Conservation (phyloP, 2,113 vertebrate species). For the Brachirus orientalis region DNA sequence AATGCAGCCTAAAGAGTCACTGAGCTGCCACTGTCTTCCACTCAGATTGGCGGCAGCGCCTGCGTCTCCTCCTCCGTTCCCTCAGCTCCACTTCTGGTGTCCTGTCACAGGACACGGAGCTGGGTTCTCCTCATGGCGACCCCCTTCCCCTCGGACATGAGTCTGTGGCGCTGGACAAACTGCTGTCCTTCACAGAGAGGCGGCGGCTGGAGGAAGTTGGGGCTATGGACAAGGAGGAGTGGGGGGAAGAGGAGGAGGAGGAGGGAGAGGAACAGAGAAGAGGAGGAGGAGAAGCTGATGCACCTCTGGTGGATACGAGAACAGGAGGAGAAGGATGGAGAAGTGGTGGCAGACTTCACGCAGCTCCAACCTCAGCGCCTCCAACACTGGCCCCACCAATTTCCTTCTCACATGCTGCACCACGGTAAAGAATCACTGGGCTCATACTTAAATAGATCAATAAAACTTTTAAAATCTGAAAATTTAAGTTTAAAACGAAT, state of each 20-base stretch:
- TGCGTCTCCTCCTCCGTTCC: constrained; percentile 83
- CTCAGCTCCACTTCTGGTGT: constrained; percentile 75
- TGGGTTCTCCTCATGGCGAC: constrained; percentile 68
- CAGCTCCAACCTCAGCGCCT: constrained; percentile 22
- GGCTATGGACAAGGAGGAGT: constrained; percentile 38
- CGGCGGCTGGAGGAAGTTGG: constrained; percentile 34
- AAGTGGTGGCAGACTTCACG: neutral
- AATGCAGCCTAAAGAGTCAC: too few species aligned
- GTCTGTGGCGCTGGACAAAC: constrained; percentile 83
- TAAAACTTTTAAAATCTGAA: too few species aligned
- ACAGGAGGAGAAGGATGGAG: neutral
- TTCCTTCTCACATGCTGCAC: constrained; percentile 53
- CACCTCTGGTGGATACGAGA: constrained; percentile 2
- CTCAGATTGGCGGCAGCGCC: constrained; percentile 77
- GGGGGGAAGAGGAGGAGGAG: constrained; percentile 66
- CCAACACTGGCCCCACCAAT: constrained; percentile 10
- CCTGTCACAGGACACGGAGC: constrained; percentile 67
- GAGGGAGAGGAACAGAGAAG: constrained; percentile 7
- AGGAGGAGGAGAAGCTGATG: neutral
- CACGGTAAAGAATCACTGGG: too few species aligned
- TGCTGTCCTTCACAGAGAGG: constrained; percentile 80
- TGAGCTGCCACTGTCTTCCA: neutral
- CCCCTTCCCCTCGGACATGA: constrained; percentile 82
- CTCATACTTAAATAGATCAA: too few species aligned
- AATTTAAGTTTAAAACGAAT: too few species aligned